Base-by-base conservation (phyloP, 2,888 invertebrate species). In the Hypsopygia costalis region DNA sequence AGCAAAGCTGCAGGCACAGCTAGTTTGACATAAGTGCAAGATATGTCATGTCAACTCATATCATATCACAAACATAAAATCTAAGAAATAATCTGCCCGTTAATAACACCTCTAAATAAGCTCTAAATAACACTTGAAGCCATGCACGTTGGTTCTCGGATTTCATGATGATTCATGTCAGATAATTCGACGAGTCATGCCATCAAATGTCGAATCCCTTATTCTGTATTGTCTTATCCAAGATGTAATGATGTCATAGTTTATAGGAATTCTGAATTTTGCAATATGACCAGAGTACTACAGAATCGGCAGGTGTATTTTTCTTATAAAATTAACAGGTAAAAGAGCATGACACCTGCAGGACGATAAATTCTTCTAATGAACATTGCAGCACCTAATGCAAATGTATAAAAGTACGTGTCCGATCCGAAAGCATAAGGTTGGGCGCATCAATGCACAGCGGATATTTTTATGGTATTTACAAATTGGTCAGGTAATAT, bases 141-240 rank as follows among this genome's bases (percentile, higher is more conserved):
- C 50, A 55, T 63, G 69, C 69, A 74, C 69, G 67, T 75, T 71
- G 65, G 67, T 64, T 67, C 57, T 68, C 46, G 52, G 59, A 65
- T 76, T 81, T 72, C 77, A 74, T 78, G 76, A 70, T 66, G 64
- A 69, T 63, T 69, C 69, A 63, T 74, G 79, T 82, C 74, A 66
- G 51, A 74, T 25, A 52, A 73, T 69, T 61, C 51, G 62, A 52
- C 70, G 51, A 81, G 79, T 82, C 83, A 81, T 69, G 64, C 66
- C 58, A 55, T 72, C 69, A 72, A 77, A 85, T 79, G 78, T 73
- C 77, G 74, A 73, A 67, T 74, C 78, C 66, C 74, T 70, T 74
- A 76, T 74, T 78, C 74, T 80, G 71, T 80, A 76, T 81, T 80
- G 79, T 80, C 73, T 81, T 77, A 74, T 62, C 63, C 53, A 53